These are phyloP conservation scores for Spisula solida DNA, from an alignment of 2,888 invertebrate genomes.

Conservation along the genomic window DNA sequence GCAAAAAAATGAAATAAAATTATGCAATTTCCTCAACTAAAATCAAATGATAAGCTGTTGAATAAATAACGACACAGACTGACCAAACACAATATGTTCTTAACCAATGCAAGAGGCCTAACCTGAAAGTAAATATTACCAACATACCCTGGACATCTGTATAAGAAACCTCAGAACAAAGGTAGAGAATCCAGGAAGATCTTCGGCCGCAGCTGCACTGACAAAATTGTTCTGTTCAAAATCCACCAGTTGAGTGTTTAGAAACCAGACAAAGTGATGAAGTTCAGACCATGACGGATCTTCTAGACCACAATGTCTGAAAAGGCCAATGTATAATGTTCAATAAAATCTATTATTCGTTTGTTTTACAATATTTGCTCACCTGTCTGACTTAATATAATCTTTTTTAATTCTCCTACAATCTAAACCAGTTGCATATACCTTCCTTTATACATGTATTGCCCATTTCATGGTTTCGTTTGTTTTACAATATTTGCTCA, in stretches of 20 bases:
- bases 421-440: no score
- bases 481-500: no score
- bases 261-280: constrained; percentile 74
- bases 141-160: constrained; percentile 76
- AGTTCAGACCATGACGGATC: constrained; percentile 67
- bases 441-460: no score
- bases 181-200: constrained; percentile 78
- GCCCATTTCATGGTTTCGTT: no score
- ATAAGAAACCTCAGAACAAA: constrained; percentile 73
- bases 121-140: neutral
- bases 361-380: neutral
- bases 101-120: no score
- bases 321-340: neutral
- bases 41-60: no score
- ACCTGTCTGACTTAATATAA: neutral
- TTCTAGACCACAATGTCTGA: constrained; percentile 49
- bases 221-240: constrained; percentile 81
- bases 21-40: no score
- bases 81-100: no score
- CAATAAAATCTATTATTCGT: no score
- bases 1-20: no score
- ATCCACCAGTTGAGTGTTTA: constrained; percentile 81
- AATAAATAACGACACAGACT: no score
- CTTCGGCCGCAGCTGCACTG: constrained; percentile 67
- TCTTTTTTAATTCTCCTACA: no score